Base-by-base conservation (phyloP, 23 tunicate species). In the Diplosoma virens region DNA sequence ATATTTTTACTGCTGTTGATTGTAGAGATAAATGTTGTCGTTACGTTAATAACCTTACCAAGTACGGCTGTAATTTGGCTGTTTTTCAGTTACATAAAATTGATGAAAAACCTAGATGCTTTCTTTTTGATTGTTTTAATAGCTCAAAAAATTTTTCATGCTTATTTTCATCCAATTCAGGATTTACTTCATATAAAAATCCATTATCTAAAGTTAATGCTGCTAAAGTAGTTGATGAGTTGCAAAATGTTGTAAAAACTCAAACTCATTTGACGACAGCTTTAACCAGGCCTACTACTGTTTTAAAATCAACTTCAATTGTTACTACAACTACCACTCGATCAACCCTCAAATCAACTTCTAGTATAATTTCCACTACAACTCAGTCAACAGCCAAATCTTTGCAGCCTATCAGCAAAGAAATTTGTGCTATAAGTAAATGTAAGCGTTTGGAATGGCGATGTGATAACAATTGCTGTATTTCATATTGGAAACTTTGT, bases 401-500 rank as follows among this genome's bases (percentile, higher is more conserved):
- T 59, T 24, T 35, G 9, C 36, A 20, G 32, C 25, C 16, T 36
- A 24, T 4, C 47, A 34, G 37, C 67, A 22, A 47, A 37, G 25
- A 16, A 23, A 14, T 7, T 30, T 0, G 14, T 7, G 25, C 60
- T 41, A 82, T 28, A 3, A 55, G 16, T 14, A 27, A 58, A 9
- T 87, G 95, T 25, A 1, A 41, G 25, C 53, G 82, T 18, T 60
- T 81, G 25, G 79, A 81, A 34, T 89, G 96, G 96, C 58, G 67
- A 32, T 89, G 96, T 72, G 96, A 78, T 35, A 65, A 78, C 46
- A 71, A 71, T 6, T 67, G 77, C 47, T 89, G 96, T 26, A 71
- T 89, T 16, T 50, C 67, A 53, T 75, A 77, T 2, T 50, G 29
- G 33, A 63, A 67, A 11, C 84, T 89, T 0, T 89, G 96, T 37